A percentile compares a stretch with the other conserved stretches of the same genome.
These are phyloP conservation scores for Euzophera pinguis DNA, from an alignment of 2,888 invertebrate species.

Conservation along the genomic window DNA sequence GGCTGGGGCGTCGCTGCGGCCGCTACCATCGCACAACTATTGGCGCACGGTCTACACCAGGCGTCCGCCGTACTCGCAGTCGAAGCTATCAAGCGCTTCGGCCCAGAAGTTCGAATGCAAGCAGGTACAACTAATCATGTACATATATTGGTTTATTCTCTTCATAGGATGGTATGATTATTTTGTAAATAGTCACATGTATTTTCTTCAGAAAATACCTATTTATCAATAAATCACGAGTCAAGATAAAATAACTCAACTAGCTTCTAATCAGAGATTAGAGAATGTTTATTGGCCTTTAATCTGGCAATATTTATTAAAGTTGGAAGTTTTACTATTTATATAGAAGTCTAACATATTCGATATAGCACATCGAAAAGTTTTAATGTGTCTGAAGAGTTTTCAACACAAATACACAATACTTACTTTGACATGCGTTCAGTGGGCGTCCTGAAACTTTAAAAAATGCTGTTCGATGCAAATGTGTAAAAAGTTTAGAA, in stretches of 20 bases:
- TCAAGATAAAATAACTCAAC: neutral
- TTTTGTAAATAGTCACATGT: no score
- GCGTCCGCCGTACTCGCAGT: slow-evolving; percentile 81
- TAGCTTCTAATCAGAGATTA: neutral
- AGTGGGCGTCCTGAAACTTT: slow-evolving; percentile 14
- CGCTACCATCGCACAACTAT: slow-evolving; percentile 85
- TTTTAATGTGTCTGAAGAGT: slow-evolving; percentile 33
- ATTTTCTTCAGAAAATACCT: neutral
- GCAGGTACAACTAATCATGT: slow-evolving; percentile 73
- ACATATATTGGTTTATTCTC: no score
- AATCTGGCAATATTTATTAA: neutral
- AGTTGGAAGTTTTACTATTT: slow-evolving; percentile 18
- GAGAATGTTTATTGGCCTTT: neutral
- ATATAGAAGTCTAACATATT: slow-evolving; percentile 19
- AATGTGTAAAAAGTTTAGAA: slow-evolving; percentile 24
- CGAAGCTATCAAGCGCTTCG: slow-evolving; percentile 81
- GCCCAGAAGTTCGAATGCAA: slow-evolving; percentile 79
- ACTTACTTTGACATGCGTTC: slow-evolving; percentile 9
- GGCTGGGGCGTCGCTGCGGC: slow-evolving; percentile 90
- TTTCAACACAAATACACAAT: slow-evolving; percentile 20
- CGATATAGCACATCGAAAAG: slow-evolving; percentile 9
- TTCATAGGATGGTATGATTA: no score
- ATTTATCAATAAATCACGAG: neutral
- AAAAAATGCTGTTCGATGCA: slow-evolving; percentile 19
- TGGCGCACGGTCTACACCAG: slow-evolving; percentile 87